Percentiles rank a stretch among this genome's conserved stretches.
Evolutionary conservation across 2,797 vertebrate species (phyloP).

Genomic region (Rhinoraja longicauda): DNA sequence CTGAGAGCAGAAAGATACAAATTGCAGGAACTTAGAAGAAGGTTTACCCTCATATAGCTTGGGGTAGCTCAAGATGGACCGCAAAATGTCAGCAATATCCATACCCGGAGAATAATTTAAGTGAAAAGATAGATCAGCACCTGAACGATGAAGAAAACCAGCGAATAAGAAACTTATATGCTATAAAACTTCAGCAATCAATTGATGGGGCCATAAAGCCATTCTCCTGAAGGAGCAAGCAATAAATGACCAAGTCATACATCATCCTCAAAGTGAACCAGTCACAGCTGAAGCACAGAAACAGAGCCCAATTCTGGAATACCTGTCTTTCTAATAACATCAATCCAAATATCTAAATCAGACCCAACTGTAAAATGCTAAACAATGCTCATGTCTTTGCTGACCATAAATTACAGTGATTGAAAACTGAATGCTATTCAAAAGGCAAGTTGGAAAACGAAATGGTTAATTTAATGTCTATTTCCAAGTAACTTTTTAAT

Average conservation of each 20-base stretch:
- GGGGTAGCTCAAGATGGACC: no score
- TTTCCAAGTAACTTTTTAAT: neutral
- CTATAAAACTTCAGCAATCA: neutral
- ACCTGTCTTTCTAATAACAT: neutral
- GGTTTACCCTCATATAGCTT: no score
- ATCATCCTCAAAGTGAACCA: neutral
- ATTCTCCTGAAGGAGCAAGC: neutral
- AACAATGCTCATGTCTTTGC: neutral
- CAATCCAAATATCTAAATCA: neutral
- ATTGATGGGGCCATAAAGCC: neutral
- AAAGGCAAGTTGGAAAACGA: neutral
- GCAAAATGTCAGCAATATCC: no score
- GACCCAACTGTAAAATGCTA: neutral
- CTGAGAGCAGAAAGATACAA: no score
- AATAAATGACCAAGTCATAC: neutral
- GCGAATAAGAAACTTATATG: no score
- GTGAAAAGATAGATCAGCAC: no score
- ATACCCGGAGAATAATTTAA: no score
- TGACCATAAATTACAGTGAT: neutral
- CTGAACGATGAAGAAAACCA: no score
- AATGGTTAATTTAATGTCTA: neutral
- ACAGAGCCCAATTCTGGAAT: neutral
- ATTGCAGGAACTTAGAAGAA: no score
- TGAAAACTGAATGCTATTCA: neutral
- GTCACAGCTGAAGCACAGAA: neutral